Evolutionary conservation across 2,888 invertebrate species (phyloP).

Genomic region (Diarsia dahlii): DNA sequence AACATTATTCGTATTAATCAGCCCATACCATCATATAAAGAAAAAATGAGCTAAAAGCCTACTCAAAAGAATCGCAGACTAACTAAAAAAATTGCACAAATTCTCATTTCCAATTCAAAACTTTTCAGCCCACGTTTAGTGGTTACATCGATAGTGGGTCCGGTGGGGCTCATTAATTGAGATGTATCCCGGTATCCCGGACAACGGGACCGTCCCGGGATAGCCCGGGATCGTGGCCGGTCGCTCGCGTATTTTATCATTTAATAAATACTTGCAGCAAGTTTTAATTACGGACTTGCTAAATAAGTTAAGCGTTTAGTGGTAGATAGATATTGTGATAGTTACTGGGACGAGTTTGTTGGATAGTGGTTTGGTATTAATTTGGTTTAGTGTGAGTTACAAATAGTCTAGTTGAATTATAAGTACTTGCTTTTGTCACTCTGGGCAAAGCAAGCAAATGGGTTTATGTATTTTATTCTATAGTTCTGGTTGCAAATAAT

Average conservation of each 20-base stretch:
- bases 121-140: constrained; percentile 35
- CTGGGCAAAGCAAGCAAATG: neutral
- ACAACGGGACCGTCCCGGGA: constrained; percentile 14
- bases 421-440: neutral
- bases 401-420: neutral
- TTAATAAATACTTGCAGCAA: constrained; percentile 62
- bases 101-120: constrained; percentile 25
- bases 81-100: neutral
- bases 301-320: constrained; percentile 34
- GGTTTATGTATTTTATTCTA: neutral
- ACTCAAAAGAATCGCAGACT: neutral
- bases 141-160: constrained; percentile 40
- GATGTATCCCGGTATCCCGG: constrained; percentile 51
- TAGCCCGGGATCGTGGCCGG: constrained; percentile 25
- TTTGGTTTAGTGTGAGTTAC: constrained; percentile 16
- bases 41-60: neutral
- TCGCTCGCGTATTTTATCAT: constrained; percentile 59
- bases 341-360: constrained; percentile 35
- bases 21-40: neutral
- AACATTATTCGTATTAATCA: neutral
- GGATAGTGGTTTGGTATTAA: constrained; percentile 7
- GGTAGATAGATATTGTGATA: constrained; percentile 6
- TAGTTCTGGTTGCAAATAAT: neutral
- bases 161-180: constrained; percentile 57
- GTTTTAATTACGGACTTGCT: constrained; percentile 58